These are phyloP conservation scores for Porites lutea DNA, from an alignment of 64 coral and sea anemone genomes.

Conservation along the genomic window DNA sequence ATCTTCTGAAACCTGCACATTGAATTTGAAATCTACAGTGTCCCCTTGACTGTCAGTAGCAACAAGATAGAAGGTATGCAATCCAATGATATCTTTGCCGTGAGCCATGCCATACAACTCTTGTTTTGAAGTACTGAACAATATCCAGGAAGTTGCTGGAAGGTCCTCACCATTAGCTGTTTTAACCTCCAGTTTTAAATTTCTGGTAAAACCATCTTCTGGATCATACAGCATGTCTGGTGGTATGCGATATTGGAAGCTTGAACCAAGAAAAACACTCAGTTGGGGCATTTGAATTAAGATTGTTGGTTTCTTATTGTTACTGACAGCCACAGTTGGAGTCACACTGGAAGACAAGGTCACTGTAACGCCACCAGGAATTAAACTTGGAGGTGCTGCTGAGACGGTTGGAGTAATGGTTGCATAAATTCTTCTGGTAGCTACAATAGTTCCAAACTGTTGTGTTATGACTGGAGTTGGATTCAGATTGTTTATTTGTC, in stretches of 20 bases:
- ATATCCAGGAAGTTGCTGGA: slow-evolving; percentile 62
- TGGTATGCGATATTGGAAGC: slow-evolving; percentile 55
- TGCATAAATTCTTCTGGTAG: background rate
- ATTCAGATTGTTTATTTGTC: slow-evolving; percentile 59
- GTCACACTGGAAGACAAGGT: slow-evolving; percentile 36
- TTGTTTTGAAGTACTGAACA: slow-evolving; percentile 45
- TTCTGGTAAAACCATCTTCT: slow-evolving; percentile 75
- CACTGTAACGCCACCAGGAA: slow-evolving; percentile 25
- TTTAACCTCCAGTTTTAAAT: slow-evolving; percentile 62
- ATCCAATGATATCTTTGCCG: background rate
- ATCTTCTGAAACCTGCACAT: slow-evolving; percentile 48
- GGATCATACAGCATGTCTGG: slow-evolving; percentile 59
- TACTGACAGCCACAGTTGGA: background rate
- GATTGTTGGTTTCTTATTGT: slow-evolving; percentile 4
- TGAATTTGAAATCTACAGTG: background rate
- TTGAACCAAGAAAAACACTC: slow-evolving; percentile 43
- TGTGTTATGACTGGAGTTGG: slow-evolving; percentile 59
- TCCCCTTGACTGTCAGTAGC: slow-evolving; percentile 67
- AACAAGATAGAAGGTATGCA: slow-evolving; percentile 37
- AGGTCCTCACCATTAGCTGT: slow-evolving; percentile 15
- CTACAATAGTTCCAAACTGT: slow-evolving; percentile 2
- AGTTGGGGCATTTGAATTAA: background rate
- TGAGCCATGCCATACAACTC: slow-evolving; percentile 78
- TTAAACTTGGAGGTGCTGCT: slow-evolving; percentile 47
- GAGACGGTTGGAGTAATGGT: slow-evolving; percentile 62